A percentile compares a stretch with the other conserved stretches of the same genome.
These are phyloP conservation scores for Tragelaphus scriptus DNA, from an alignment of 2,113 vertebrate species.

Conservation along the genomic window DNA sequence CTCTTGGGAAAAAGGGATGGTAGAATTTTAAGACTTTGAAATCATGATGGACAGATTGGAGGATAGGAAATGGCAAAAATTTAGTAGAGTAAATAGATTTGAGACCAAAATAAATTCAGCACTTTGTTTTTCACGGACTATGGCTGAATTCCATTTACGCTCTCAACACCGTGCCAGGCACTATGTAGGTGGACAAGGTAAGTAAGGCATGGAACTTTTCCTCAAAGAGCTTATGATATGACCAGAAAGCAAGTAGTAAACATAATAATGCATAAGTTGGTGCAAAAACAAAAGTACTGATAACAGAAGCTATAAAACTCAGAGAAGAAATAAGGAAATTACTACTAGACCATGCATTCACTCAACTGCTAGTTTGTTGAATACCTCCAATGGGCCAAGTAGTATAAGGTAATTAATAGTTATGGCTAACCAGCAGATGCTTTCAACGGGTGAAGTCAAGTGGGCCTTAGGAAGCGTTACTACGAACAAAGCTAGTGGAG, in stretches of 20 bases:
- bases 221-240: neutral
- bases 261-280: neutral
- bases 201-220: neutral
- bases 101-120: neutral
- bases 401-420: neutral
- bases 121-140: neutral
- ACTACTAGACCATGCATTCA: neutral
- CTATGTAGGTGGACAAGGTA: neutral
- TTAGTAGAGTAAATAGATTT: neutral
- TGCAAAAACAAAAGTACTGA: neutral
- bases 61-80: neutral
- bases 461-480: too few species aligned
- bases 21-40: neutral
- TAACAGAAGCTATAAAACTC: conserved; percentile 17
- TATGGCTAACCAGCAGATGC: neutral
- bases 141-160: neutral
- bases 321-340: conserved; percentile 25
- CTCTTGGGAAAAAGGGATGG: neutral
- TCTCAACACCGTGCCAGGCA: neutral
- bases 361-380: neutral
- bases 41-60: neutral
- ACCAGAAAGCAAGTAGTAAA: neutral
- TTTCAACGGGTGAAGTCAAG: neutral
- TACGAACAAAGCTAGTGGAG: too few species aligned
- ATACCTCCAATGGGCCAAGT: neutral